Conservation (phyloP, 2,113 vertebrate species). For the Benitochromis conjunctus region DNA sequence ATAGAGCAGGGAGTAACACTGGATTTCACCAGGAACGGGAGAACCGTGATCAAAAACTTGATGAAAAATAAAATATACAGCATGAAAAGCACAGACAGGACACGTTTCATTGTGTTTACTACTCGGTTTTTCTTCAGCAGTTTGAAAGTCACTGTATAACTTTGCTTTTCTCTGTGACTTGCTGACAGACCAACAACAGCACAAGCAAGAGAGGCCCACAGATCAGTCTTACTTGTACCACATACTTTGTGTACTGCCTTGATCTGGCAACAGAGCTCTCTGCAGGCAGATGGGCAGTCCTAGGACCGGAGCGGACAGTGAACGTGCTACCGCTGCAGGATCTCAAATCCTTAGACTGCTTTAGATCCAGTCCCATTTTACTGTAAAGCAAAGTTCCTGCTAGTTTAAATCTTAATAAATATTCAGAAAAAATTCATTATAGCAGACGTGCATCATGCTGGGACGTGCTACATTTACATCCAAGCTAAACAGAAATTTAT, state of each 20-base stretch:
- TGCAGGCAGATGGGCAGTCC: background rate
- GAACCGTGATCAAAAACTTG: background rate
- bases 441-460: background rate
- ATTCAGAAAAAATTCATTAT: background rate
- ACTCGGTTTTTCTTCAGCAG: background rate
- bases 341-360: background rate
- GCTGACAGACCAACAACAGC: background rate
- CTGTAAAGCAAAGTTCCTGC: background rate
- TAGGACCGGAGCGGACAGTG: background rate
- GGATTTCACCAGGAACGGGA: background rate
- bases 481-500: background rate
- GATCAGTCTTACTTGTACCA: background rate
- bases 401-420: slow-evolving; percentile 8
- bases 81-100: background rate
- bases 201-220: background rate
- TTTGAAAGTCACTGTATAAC: background rate
- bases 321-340: background rate
- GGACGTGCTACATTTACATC: background rate
- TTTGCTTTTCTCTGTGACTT: background rate
- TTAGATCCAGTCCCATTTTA: background rate
- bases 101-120: background rate
- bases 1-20: background rate
- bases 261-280: background rate
- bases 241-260: background rate
- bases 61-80: background rate